Evolutionary conservation across 2,113 vertebrate genomes (phyloP), one percentile per base, ranked within the genome.

Genomic region (Procavia capensis): DNA sequence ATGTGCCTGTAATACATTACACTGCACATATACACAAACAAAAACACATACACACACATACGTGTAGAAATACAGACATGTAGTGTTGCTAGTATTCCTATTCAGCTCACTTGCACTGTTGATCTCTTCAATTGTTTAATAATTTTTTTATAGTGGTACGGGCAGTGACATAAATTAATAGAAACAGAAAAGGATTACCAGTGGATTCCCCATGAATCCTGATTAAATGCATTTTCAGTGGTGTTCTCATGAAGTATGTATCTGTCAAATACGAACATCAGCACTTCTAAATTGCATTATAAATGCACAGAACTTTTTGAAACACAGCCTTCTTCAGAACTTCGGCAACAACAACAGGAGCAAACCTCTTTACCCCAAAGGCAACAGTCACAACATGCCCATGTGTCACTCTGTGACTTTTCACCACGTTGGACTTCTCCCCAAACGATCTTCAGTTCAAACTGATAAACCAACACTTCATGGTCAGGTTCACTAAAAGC

Each of bases 181-280:
- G 96, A 93, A 82, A 88, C 82, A 79, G 68, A 81, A 92, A 96
- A 86, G 34, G 88, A 97, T 96, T 97, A 97, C 34, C 70, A 88
- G 78, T n/a, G 75, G 75, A 96, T 83, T 96, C 70, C 70, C 78
- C 81, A 88, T 68, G 94, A 97, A 88, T 95, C 47, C 94, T 80
- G 50, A 95, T 89, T 96, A 94, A 97, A 96, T 81, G 85, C 20
- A 61, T 29, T 0, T 82, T 95, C 91, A 61, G 2, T 83, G 91
- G 74, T 88, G 59, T n/a, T 88, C 85, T 95, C 90, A 74, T 36
- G 85, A 74, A 95, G 90, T 92, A 94, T 66, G 90, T 82, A 87
- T 45, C 82, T 87, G 29, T 94, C 94, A 91, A 88, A 79, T 75
- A 90, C 50, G 93, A 86, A 95, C 50, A 50, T 31, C 78, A 54